Percentiles rank a stretch among this genome's conserved stretches.
Evolutionary conservation across 2,888 invertebrate species (phyloP).

Genomic region (Orthosia cruda): DNA sequence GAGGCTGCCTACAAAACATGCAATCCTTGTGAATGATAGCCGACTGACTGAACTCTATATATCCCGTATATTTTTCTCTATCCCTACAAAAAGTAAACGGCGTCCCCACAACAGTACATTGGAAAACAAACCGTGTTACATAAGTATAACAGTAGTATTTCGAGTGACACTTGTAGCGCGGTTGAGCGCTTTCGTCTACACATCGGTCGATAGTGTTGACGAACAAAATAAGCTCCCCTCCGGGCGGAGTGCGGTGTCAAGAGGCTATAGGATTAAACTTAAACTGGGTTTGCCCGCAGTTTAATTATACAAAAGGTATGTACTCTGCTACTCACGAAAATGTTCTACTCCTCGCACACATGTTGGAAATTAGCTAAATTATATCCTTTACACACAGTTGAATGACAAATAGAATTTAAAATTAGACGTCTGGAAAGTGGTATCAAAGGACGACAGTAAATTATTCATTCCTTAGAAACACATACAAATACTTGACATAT

Average conservation of each 20-base stretch:
- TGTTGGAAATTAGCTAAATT: constrained; percentile 88
- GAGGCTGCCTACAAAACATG: constrained; percentile 85
- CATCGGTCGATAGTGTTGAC: constrained; percentile 90
- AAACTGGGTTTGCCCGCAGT: constrained; percentile 90
- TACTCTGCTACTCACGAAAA: constrained; percentile 84
- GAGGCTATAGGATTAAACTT: constrained; percentile 92
- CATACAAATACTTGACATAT: constrained; percentile 59
- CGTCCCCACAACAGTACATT: constrained; percentile 71
- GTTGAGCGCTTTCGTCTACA: constrained; percentile 86
- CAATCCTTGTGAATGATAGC: constrained; percentile 87
- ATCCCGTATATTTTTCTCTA: constrained; percentile 82
- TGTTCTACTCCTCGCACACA: constrained; percentile 82
- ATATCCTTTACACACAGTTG: constrained; percentile 83
- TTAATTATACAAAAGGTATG: constrained; percentile 91
- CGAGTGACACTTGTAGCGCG: constrained; percentile 81
- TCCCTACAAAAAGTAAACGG: constrained; percentile 78
- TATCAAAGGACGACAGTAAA: constrained; percentile 76
- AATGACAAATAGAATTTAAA: constrained; percentile 86
- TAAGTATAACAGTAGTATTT: constrained; percentile 82
- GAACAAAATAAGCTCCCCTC: constrained; percentile 91
- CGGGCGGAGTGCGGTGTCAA: constrained; percentile 89
- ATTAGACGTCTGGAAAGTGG: constrained; percentile 82
- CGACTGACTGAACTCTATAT: constrained; percentile 84
- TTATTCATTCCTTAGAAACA: constrained; percentile 72
- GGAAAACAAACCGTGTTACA: constrained; percentile 82